Evolutionary conservation across 37 sponge, comb jelly and placozoan genomes (phyloP).

Genomic region (Ianthella basta): DNA sequence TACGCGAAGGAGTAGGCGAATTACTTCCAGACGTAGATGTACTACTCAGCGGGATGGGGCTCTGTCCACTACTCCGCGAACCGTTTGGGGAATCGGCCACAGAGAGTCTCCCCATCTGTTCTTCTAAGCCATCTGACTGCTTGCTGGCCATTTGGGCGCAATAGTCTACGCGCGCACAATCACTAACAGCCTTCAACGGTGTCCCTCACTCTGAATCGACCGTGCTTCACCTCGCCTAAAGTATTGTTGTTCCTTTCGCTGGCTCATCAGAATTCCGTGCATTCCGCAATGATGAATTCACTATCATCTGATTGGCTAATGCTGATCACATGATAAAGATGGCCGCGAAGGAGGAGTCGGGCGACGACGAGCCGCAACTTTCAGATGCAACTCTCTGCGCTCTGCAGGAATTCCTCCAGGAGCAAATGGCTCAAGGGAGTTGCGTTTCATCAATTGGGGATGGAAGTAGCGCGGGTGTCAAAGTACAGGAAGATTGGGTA

Average conservation of each 20-base stretch:
- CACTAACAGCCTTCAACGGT: background rate
- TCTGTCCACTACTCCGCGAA: background rate
- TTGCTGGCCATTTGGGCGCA: slow-evolving; percentile 14
- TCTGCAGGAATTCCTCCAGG: slow-evolving; percentile 76
- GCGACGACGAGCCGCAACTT: slow-evolving; percentile 58
- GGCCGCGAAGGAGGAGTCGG: slow-evolving; percentile 2
- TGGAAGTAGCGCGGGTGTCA: background rate
- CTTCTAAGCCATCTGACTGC: background rate
- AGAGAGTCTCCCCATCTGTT: background rate
- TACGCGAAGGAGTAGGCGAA: background rate
- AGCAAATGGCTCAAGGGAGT: slow-evolving; percentile 23
- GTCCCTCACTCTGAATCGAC: background rate
- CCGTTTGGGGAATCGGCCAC: background rate
- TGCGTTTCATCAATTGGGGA: background rate
- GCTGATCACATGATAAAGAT: slow-evolving; percentile 12
- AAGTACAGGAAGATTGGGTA: slow-evolving; percentile 71
- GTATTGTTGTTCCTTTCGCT: background rate
- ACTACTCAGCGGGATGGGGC: background rate
- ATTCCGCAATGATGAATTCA: slow-evolving; percentile 11
- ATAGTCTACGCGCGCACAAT: background rate
- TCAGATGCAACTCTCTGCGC: slow-evolving; percentile 66
- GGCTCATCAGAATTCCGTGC: slow-evolving; percentile 22
- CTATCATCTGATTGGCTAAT: slow-evolving; percentile 14
- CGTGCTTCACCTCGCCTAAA: no score
- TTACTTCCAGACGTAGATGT: no score